Evolutionary conservation across 1,140 invertebrate species (phyloP).

Genomic region (Dendrolimus kikuchii): DNA sequence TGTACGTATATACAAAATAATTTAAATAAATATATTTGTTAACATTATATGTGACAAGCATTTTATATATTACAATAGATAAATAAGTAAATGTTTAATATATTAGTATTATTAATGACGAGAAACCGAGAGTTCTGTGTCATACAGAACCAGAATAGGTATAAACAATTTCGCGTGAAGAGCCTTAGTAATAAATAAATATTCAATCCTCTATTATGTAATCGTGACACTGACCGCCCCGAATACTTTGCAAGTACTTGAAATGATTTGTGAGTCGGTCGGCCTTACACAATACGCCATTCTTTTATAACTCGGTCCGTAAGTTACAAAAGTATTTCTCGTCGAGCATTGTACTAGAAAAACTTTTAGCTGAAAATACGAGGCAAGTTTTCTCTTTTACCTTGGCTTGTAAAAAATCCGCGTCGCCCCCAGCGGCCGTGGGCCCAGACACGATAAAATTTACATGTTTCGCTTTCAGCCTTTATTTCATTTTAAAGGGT

Average conservation of each 20-base stretch:
- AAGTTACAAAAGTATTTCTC: conserved; percentile 55
- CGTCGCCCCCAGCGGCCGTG: conserved; percentile 34
- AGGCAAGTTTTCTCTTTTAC: conserved; percentile 58
- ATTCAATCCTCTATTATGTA: conserved; percentile 8
- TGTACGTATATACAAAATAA: too few species aligned
- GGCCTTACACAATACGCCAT: conserved; percentile 37
- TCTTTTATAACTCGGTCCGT: conserved; percentile 54
- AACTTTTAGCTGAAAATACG: conserved; percentile 64
- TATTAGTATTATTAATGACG: too few species aligned
- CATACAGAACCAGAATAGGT: too few species aligned
- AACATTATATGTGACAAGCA: too few species aligned
- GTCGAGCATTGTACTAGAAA: conserved; percentile 46
- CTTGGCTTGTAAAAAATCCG: conserved; percentile 53
- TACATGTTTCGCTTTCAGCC: conserved; percentile 66
- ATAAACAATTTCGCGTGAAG: too few species aligned
- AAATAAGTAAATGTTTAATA: too few species aligned
- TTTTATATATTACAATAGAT: too few species aligned
- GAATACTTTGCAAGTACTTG: conserved; percentile 27
- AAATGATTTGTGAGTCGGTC: conserved; percentile 54
- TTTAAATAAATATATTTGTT: too few species aligned
- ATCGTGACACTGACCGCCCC: conserved; percentile 22
- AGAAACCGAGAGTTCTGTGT: too few species aligned
- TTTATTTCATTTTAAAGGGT: conserved; percentile 70
- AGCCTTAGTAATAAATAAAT: too few species aligned
- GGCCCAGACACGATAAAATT: conserved; percentile 62